Percentiles rank a stretch among this genome's conserved stretches.
phyloP scores from a whole-genome alignment of 2,888 invertebrate genomes.

The Nowickia ferox region DNA sequence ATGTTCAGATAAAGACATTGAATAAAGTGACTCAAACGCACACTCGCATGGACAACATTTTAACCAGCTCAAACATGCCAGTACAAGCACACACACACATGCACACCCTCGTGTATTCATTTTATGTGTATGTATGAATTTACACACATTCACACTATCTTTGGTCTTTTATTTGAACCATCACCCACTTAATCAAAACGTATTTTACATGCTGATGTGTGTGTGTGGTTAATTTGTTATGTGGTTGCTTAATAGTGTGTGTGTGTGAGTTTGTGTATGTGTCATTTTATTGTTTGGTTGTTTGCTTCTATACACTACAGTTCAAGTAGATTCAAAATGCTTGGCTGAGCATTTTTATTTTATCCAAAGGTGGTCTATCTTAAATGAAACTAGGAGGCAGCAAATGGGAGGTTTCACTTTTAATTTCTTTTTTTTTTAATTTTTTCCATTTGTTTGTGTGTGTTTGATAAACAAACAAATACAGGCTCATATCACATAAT shows the following conservation, averaged over 20 bases:
- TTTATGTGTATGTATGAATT: neutral
- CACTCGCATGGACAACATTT: constrained; percentile 10
- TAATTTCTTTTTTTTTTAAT: neutral
- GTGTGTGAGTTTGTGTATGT: neutral
- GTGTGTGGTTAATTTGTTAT: constrained; percentile 71
- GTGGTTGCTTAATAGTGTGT: constrained; percentile 52
- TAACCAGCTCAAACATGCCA: constrained; percentile 21
- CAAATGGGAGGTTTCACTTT: neutral
- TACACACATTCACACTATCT: constrained; percentile 26
- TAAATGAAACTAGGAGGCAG: constrained; percentile 37
- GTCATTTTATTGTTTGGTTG: neutral
- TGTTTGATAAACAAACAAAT: constrained; percentile 24
- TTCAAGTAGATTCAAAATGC: constrained; percentile 65
- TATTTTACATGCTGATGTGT: constrained; percentile 70
- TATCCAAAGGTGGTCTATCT: constrained; percentile 55
- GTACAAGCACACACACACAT: neutral
- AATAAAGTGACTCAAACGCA: constrained; percentile 43
- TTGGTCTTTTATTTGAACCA: constrained; percentile 60
- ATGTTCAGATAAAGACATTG: constrained; percentile 38
- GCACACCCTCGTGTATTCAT: neutral
- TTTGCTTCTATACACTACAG: constrained; percentile 52
- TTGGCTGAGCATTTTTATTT: constrained; percentile 57
- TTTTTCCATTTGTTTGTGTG: neutral
- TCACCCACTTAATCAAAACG: constrained; percentile 72
- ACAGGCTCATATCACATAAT: constrained; percentile 42